Conservation (phyloP, 1,140 invertebrate genomes). For the Archivesica marissinica region DNA sequence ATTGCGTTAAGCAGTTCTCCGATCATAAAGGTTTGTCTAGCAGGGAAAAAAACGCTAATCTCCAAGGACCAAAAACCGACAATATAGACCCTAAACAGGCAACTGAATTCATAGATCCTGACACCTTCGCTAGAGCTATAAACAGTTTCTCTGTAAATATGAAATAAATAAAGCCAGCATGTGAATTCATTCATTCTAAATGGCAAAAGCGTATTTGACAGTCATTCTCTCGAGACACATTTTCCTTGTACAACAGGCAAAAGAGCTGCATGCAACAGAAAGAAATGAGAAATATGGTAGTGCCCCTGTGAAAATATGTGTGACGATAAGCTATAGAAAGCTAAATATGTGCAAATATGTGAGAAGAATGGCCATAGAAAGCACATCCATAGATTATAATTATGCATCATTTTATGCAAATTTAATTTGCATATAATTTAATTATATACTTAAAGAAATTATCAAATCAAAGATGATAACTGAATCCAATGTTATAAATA, state of each 20-base stretch:
- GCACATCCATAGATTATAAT: too few relatives aligned
- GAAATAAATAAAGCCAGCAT: slow-evolving; percentile 17
- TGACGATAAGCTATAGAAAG: too few relatives aligned
- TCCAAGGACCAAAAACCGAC: not conserved
- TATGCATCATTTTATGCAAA: too few relatives aligned
- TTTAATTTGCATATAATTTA: too few relatives aligned
- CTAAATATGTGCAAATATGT: too few relatives aligned
- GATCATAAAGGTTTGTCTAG: not conserved
- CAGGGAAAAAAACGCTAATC: not conserved
- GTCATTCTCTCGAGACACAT: not conserved
- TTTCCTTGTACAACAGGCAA: slow-evolving; percentile 10
- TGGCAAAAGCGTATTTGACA: slow-evolving; percentile 28
- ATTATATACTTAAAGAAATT: too few relatives aligned
- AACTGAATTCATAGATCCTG: slow-evolving; percentile 2
- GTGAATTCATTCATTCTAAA: slow-evolving; percentile 9
- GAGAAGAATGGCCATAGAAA: too few relatives aligned
- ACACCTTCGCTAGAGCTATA: slow-evolving; percentile 1
- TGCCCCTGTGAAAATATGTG: too few relatives aligned
- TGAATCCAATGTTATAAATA: too few relatives aligned
- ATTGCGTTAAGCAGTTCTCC: too few relatives aligned
- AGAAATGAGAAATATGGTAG: slow-evolving; percentile 1
- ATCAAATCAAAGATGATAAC: too few relatives aligned
- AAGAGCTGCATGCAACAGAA: slow-evolving; percentile 6
- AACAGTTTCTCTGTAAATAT: slow-evolving; percentile 29
- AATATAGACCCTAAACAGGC: slow-evolving; percentile 13